Conservation (phyloP, 2,888 invertebrate genomes). For the Parthenolecanium corni region DNA sequence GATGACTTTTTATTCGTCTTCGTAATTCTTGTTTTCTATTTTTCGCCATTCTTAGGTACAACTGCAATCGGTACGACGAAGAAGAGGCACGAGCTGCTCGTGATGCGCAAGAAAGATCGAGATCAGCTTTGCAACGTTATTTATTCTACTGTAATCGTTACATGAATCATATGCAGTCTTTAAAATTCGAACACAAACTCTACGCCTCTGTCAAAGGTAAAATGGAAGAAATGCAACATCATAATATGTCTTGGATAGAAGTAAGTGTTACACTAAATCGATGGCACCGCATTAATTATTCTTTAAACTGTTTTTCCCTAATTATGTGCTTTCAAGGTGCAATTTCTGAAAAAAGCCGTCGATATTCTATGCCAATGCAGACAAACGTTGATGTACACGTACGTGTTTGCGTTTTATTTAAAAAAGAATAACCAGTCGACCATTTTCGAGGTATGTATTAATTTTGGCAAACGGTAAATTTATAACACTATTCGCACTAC, state of each 20-base stretch:
- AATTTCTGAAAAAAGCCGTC: constrained; percentile 94
- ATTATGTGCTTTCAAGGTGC: constrained; percentile 51
- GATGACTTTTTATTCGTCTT: no score
- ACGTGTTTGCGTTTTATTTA: constrained; percentile 97
- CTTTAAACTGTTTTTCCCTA: no score
- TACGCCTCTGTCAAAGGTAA: constrained; percentile 92
- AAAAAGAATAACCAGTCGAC: constrained; percentile 96
- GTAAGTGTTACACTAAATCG: constrained; percentile 44
- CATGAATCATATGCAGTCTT: constrained; percentile 98
- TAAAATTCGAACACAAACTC: constrained; percentile 93
- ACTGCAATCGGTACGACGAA: constrained; percentile 95
- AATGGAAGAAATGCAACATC: constrained; percentile 99
- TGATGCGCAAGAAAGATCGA: constrained; percentile 87
- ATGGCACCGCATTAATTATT: no score
- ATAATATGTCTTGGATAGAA: constrained; percentile 99
- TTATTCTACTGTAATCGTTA: constrained; percentile 97
- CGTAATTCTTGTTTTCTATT: no score
- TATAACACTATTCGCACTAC: no score
- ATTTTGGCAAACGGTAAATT: no score
- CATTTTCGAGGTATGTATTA: constrained; percentile 79
- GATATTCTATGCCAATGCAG: constrained; percentile 94
- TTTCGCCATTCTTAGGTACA: constrained; percentile 50
- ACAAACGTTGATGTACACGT: constrained; percentile 97
- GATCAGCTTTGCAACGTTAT: constrained; percentile 90
- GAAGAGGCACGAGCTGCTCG: constrained; percentile 91